Base-by-base conservation (phyloP, 1,140 invertebrate species). In the Lepidostoma basale region DNA sequence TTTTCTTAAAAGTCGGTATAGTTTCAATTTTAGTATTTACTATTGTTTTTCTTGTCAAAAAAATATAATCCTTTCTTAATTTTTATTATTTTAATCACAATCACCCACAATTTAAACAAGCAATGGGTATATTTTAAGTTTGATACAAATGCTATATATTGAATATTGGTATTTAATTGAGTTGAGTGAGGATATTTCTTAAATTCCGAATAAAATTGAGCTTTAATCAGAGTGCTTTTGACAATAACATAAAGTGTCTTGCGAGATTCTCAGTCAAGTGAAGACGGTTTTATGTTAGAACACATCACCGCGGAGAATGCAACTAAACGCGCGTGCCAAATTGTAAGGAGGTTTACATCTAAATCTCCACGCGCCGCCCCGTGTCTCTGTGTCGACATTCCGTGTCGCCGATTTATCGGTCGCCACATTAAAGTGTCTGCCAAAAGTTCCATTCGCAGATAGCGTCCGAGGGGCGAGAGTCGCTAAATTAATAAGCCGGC, bases 401-500 rank as follows among this genome's bases (percentile, higher is more conserved):
- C 33, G 16, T 30, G 20, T 54, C 39, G 52, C 36, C 64, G 25
- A 65, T 65, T 65, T 65, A 65, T 65, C 47, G 47, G 63, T 63
- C 60, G 60, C 60, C 60, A 63, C 60, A 63, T 63, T 63, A 49
- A 22, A 49, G 25, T 16, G 64, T 44, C 64, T 67, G 49, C 25
- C 47, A 56, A 23, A 67, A 56, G 54, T 54, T 65, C 28, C 49
- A n/a, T 8, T 14, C 10, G 18, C 42, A 45, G 42, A 14, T 45
- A 45, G 42, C 42, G 2, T 8, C 42, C 5, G 12, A 12, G 5
- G 6, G 6, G 42, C n/a, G 18, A 16, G 2, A 3, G 42, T 45
- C 42, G 42, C 42, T 45, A 45, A 45, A 65, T 65, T 65, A 65
- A 65, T 65, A 65, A 65, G 63, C 25, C 28, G 45, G 45, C 63